Conservation (phyloP, 2,888 invertebrate genomes). For the Volucella zonaria region DNA sequence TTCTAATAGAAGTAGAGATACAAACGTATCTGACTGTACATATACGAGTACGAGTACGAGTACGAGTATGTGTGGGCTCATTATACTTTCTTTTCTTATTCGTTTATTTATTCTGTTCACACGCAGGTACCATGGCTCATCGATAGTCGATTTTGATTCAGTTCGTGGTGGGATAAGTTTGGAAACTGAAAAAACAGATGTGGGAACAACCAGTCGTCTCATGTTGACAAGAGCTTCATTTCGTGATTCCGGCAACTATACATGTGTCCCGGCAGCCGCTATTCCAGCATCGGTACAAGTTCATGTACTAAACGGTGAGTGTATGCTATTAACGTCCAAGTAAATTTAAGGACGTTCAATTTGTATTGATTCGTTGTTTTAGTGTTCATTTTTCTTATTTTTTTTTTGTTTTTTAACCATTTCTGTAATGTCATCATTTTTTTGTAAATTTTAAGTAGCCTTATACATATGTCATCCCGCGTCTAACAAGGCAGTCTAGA, state of each 20-base stretch:
- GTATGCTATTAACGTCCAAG: not conserved
- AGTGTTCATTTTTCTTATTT: too few relatives aligned
- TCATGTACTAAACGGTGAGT: constrained; percentile 92
- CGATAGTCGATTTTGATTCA: constrained; percentile 92
- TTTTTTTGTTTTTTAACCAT: too few relatives aligned
- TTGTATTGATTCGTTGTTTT: too few relatives aligned
- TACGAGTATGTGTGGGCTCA: not conserved
- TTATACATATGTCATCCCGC: too few relatives aligned
- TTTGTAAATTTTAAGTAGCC: too few relatives aligned
- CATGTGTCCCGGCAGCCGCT: constrained; percentile 93
- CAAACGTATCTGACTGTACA: too few relatives aligned
- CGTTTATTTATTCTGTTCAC: constrained; percentile 77
- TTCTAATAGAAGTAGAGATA: not conserved
- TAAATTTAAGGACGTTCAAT: too few relatives aligned
- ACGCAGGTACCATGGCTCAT: constrained; percentile 90
- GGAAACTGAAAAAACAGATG: constrained; percentile 93
- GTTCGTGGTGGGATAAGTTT: constrained; percentile 93
- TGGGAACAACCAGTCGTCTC: constrained; percentile 92
- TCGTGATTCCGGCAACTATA: constrained; percentile 94
- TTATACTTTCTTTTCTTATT: not conserved
- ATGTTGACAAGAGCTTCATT: constrained; percentile 93
- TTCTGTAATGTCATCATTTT: too few relatives aligned
- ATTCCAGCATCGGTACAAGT: constrained; percentile 92
- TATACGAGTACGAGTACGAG: too few relatives aligned
- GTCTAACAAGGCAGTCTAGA: too few relatives aligned